Percentiles rank a stretch among this genome's conserved stretches.
phyloP scores from a whole-genome alignment of 64 coral and sea anemone species.

The Trachythela sp. region DNA sequence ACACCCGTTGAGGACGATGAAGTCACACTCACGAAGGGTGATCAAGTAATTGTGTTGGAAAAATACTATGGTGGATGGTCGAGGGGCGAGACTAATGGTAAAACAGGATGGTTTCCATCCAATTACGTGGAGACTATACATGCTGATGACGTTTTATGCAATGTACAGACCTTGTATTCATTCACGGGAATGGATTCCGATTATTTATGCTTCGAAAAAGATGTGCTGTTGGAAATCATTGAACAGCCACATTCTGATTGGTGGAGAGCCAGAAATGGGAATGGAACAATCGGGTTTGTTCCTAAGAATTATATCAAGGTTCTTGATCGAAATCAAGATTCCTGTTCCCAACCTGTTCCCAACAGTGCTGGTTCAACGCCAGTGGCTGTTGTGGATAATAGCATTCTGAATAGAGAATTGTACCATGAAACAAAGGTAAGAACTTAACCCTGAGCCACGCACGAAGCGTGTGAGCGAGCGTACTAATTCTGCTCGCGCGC shows the following conservation, averaged over 20 bases:
- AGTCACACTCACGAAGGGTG: slow-evolving; percentile 73
- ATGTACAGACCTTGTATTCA: slow-evolving; percentile 73
- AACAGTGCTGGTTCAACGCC: slow-evolving; percentile 20
- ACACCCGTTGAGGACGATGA: slow-evolving; percentile 77
- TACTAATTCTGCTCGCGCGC: too few relatives aligned
- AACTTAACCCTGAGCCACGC: too few relatives aligned
- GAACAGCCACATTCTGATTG: slow-evolving; percentile 85
- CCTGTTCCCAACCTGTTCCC: not conserved
- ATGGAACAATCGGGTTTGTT: slow-evolving; percentile 72
- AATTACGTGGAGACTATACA: slow-evolving; percentile 74
- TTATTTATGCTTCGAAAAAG: slow-evolving; percentile 84
- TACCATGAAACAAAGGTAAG: slow-evolving; percentile 91
- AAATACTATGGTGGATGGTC: slow-evolving; percentile 93
- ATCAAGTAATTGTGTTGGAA: slow-evolving; percentile 74
- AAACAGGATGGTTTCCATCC: slow-evolving; percentile 85
- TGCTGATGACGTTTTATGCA: slow-evolving; percentile 40
- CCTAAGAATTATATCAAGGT: slow-evolving; percentile 92
- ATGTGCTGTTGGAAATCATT: slow-evolving; percentile 75
- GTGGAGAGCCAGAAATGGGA: slow-evolving; percentile 72
- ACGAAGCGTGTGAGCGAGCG: too few relatives aligned
- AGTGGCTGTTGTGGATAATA: not conserved
- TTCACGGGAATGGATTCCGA: slow-evolving; percentile 62
- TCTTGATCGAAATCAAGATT: slow-evolving; percentile 37
- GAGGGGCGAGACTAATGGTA: slow-evolving; percentile 65
- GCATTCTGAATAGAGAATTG: slow-evolving; percentile 57